Base-by-base conservation (phyloP, 2,888 invertebrate species). In the Andricus curvator region DNA sequence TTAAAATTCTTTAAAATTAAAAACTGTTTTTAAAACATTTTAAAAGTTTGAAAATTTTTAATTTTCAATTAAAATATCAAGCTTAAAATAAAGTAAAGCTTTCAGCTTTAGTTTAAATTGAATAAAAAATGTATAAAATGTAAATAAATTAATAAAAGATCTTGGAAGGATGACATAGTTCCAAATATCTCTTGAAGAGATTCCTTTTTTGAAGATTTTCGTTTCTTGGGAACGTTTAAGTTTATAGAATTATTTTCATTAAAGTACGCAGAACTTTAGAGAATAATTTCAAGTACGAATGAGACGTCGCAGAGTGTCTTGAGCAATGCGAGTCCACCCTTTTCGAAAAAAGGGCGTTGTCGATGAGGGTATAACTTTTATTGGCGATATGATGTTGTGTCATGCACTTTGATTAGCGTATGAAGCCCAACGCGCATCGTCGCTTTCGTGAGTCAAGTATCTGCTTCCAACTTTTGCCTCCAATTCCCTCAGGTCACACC, bases 391-490 rank as follows among this genome's bases (percentile, higher is more conserved):
- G n/a, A 74, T 56, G 86, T 86, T 88, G 84, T 92, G 92, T 92
- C 92, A 92, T 91, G 89, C 90, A 15, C 90, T 86, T 83, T 91
- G 89, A 79, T 86, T 84, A 51, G 88, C 89, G 81, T 93, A 91
- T 33, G 94, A 93, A 87, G 95, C 96, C 98, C 98, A 98, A 86
- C 98, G 95, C n/a, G 96, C 95, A 92, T 99, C 98, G 91, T 99
- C 98, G 44, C 97, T 97, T 92, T 98, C 98, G 87, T 98, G 98
- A 11, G 98, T 98, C 85, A 98, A 94, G 93, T 97, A 98, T 22
- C 98, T 95, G 83, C 95, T 94, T 41, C 96, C 96, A 56, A 97
- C 96, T 80, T 91, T 89, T 64, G 94, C 94, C 94, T 99, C 99
- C 79, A 99, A 94, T 88, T 96, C 95, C 79, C 99, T 95, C 89